Base-by-base conservation (phyloP, 2,797 vertebrate genomes). In the Catostomus latipinnis region DNA sequence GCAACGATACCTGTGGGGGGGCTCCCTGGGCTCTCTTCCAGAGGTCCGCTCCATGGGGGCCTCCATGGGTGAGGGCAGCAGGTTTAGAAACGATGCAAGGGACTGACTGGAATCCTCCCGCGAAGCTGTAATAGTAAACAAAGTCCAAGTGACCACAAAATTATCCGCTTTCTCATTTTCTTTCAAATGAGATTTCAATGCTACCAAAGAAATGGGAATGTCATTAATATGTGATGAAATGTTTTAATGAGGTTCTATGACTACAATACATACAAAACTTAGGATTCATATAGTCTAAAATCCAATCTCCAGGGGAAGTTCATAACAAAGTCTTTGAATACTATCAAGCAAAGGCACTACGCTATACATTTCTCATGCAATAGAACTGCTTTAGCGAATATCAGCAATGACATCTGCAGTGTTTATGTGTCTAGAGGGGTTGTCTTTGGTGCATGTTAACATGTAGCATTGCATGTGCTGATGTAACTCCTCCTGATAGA, bases 61-160 rank as follows among this genome's bases (percentile, higher is more conserved):
- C 16, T 98, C 97, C 86, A 95, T 54, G 6, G 96, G 95, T 4
- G 94, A 93, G 6, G 94, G 94, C 1, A 96, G 94, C 13, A 96
- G 92, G 74, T 96, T 96, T 83, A 96, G 93, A 90, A 96, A 96
- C 0, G 97, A 98, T 52, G 96, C 93, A 62, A 98, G 90, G 0
- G 97, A 98, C 73, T 97, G 96, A 90, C 94, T 95, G 0, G 97
- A 99, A 89, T 98, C 96, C 86, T 98, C 97, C 73, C 95, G 95
- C 85, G 95, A 97, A 82, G 96, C 98, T 98, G 48, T 18, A 68
- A 54, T 5, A 72, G 66, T 50, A 70, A 77, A 16, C 65, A 74
- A 65, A 69, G 34, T 34, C 45, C 57, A 1, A 9, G 2, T 14
- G 1, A 52, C 34, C 0, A 57, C 9, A 22, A 77, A 34, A 50